These are phyloP conservation scores for Dryocosmus kuriphilus DNA, from an alignment of 2,888 invertebrate genomes.

Conservation along the genomic window DNA sequence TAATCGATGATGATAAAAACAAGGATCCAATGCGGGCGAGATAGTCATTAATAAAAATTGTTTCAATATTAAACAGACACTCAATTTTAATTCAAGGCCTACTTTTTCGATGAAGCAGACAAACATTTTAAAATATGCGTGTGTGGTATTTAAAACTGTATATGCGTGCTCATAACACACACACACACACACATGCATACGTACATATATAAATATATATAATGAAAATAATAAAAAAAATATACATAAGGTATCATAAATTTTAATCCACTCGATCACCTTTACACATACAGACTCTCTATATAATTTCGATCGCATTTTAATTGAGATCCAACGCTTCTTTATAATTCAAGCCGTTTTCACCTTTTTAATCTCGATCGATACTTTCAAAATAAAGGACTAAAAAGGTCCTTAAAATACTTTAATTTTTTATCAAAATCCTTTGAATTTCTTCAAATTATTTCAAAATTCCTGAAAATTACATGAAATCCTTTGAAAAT, in stretches of 20 bases:
- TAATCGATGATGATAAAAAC: too few species aligned
- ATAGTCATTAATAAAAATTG: slow-evolving; percentile 16
- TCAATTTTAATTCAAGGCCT: background rate
- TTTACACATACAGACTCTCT: background rate
- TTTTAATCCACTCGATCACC: background rate
- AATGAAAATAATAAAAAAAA: too few species aligned
- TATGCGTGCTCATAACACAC: background rate
- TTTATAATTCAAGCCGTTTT: too few species aligned
- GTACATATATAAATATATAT: too few species aligned
- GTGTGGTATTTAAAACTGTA: background rate
- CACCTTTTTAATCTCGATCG: slow-evolving; percentile 32
- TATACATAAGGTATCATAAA: background rate
- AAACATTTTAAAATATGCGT: background rate
- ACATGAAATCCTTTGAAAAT: too few species aligned
- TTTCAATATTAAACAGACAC: background rate
- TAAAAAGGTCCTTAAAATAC: too few species aligned
- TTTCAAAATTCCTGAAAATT: too few species aligned
- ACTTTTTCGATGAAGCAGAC: background rate
- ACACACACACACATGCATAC: too few species aligned
- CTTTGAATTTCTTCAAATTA: too few species aligned
- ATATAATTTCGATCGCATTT: slow-evolving; percentile 29
- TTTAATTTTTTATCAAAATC: too few species aligned
- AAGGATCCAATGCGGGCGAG: too few species aligned
- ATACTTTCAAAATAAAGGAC: too few species aligned
- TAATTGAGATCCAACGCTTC: slow-evolving; percentile 38